A percentile compares a stretch with the other conserved stretches of the same genome.
Evolutionary conservation across 2,797 vertebrate genomes (phyloP).

Genomic region (Lophotriccus pileatus): DNA sequence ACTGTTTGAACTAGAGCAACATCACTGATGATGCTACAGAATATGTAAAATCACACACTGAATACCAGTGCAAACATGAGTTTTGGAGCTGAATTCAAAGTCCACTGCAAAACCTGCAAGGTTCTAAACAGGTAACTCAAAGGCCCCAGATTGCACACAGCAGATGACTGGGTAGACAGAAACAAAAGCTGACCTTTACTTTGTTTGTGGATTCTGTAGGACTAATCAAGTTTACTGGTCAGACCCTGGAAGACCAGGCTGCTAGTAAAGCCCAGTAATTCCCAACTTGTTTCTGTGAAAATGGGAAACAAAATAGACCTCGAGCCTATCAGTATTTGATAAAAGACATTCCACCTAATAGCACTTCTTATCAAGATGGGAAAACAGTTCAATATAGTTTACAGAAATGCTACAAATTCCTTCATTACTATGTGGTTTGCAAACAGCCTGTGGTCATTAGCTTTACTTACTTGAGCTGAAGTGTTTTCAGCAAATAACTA

Average conservation of each 20-base stretch:
- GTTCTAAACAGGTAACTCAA: neutral
- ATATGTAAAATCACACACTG: neutral
- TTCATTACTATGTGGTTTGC: neutral
- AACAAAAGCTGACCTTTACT: neutral
- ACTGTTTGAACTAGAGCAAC: neutral
- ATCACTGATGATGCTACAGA: rapidly evolving
- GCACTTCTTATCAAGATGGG: neutral
- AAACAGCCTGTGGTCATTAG: neutral
- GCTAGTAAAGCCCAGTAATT: neutral
- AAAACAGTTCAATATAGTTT: neutral
- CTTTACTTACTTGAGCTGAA: neutral
- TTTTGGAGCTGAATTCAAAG: neutral
- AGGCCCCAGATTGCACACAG: neutral
- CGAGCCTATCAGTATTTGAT: neutral
- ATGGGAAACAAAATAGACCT: neutral
- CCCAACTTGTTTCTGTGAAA: neutral
- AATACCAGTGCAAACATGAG: neutral
- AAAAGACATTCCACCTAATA: neutral
- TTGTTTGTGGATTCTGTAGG: neutral
- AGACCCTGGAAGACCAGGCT: neutral
- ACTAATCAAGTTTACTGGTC: neutral
- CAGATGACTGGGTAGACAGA: neutral
- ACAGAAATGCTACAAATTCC: neutral
- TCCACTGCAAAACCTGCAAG: neutral
- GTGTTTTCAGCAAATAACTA: neutral